A percentile compares a stretch with the other conserved stretches of the same genome.
Evolutionary conservation across 2,113 vertebrate genomes (phyloP).

Genomic region (Oreocharis arfaki): DNA sequence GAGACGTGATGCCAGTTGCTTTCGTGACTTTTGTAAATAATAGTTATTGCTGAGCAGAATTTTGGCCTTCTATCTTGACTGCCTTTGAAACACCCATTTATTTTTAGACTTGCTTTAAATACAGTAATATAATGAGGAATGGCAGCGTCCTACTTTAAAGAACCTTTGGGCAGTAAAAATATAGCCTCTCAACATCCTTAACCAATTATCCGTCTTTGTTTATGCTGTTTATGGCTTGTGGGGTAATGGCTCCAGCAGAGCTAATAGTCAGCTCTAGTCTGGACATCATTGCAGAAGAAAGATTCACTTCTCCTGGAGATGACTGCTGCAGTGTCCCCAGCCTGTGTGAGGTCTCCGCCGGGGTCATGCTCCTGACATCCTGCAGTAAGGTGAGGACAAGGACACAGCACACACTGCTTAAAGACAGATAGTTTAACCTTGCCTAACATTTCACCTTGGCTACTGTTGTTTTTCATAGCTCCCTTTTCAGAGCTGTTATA

Average conservation of each 20-base stretch:
- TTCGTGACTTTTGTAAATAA: neutral
- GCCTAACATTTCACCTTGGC: neutral
- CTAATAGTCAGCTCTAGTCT: neutral
- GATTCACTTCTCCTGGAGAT: neutral
- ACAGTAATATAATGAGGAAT: neutral
- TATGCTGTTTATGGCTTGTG: neutral
- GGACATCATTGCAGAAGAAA: neutral
- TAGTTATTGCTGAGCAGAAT: neutral
- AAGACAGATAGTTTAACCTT: neutral
- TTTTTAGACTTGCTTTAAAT: neutral
- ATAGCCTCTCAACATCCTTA: neutral
- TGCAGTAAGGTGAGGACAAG: neutral
- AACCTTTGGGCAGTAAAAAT: constrained; percentile 23
- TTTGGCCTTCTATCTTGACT: neutral
- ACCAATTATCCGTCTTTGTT: neutral
- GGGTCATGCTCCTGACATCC: neutral
- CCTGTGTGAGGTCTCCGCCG: neutral
- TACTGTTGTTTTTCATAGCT: neutral
- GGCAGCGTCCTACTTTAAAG: neutral
- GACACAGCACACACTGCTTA: neutral
- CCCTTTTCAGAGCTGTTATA: neutral
- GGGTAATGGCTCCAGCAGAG: neutral
- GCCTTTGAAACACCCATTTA: neutral
- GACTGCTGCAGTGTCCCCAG: neutral
- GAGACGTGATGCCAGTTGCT: neutral